Conservation (phyloP, 2,797 vertebrate genomes). For the Tadarida brasiliensis region DNA sequence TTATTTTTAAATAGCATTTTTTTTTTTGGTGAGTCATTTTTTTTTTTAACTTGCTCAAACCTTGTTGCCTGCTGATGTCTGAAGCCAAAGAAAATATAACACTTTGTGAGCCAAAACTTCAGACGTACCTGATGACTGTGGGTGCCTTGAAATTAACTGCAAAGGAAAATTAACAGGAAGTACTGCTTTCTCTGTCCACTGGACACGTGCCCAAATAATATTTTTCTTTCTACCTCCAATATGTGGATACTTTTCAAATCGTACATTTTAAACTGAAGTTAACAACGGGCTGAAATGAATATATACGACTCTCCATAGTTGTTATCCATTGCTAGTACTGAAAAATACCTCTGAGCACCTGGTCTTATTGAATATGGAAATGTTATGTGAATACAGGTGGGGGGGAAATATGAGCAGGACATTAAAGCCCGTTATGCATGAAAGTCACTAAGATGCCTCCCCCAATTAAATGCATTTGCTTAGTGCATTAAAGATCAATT, state of each 20-base stretch:
- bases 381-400: neutral
- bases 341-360: neutral
- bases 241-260: neutral
- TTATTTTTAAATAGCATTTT: constrained; percentile 44
- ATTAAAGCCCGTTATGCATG: neutral
- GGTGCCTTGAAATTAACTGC: neutral
- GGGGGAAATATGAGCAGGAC: neutral
- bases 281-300: neutral
- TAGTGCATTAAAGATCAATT: neutral
- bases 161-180: neutral
- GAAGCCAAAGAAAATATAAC: neutral
- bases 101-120: neutral
- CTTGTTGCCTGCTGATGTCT: neutral
- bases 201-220: neutral
- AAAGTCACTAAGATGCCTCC: neutral
- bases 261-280: neutral
- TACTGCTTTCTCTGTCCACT: neutral
- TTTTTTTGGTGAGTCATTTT: neutral
- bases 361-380: neutral
- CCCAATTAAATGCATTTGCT: neutral
- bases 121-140: neutral
- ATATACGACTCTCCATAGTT: neutral
- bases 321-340: neutral
- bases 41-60: neutral
- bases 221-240: neutral